Evolutionary conservation across 2,888 invertebrate species (phyloP), one percentile per base, ranked within the genome.

Genomic region (Pyrrhosoma nymphula): DNA sequence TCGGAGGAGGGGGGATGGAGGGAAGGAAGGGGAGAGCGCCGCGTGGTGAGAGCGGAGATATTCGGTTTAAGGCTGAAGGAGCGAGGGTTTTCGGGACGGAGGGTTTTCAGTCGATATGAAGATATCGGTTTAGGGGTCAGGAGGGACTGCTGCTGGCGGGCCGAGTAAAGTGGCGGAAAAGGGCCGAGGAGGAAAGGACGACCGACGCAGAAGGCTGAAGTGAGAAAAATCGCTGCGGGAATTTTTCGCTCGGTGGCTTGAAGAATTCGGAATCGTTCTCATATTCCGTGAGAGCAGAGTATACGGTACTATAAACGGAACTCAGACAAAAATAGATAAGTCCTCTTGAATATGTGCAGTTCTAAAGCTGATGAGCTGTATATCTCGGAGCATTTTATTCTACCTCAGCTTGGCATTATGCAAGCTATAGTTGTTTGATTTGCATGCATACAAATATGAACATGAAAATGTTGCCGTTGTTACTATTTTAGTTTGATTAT

Each of bases 41-140:
- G 47, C 47, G 47, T 47, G 20, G 23, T 14, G 20, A 69, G 69
- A 26, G 69, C 69, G 23, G 12, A 60, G 82, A 35, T 30, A 35
- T 82, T 18, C 82, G 30, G 82, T 35, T 82, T 82, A 35, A 35
- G 82, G 30, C 10, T 35, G 82, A 82, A 30, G 82, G 35, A 35
- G 35, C 26, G 82, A 82, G 82, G 69, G 60, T 60, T 82, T 35
- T 35, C 16, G 82, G 82, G 35, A 35, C 30, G 26, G 6, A 18
- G 82, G 82, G 82, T 35, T 60, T 82, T 35, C 82, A 82, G 82
- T 82, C 82, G 82, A 82, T 82, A 82, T 82, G 35, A 82, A 82
- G 82, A 82, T 82, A 82, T 82, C 82, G 82, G 82, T 82, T 82
- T 82, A 82, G 82, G 47, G 82, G 82, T 35, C 16, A 26, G 35